Evolutionary conservation across 2,113 vertebrate genomes (phyloP), one percentile per base, ranked within the genome.

Genomic region (Scomber japonicus): DNA sequence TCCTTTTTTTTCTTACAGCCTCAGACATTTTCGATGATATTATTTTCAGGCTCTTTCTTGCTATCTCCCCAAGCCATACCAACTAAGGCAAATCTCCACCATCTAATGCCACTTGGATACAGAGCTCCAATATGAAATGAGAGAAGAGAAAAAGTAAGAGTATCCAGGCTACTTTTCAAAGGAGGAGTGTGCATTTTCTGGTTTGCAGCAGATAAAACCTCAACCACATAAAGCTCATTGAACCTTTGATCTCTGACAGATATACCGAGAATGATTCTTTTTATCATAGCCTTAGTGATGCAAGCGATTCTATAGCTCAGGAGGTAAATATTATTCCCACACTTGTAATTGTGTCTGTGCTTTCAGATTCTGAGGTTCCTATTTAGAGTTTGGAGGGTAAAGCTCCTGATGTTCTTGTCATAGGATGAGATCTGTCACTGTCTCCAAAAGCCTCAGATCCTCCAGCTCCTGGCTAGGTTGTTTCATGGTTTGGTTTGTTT

Each of bases 191-290:
- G 6, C 51, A 40, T 40, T 35, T 81, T 64, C 9, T 60, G 19
- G n/a, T 57, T 64, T 40, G 45, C 30, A 79, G 50, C 24, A 75
- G 21, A 77, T 57, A 19, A 62, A 71, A 62, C 79, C 3, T 17
- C 19, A 27, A 46, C 48, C 27, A 57, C 65, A 60, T 56, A 60
- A 27, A 73, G 50, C 54, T 80, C 5, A 68, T 60, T 61, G 10
- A 82, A 71, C 19, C 62, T 86, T 85, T 79, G 45, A 77, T 85
- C 49, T 79, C 11, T 5, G 45, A 57, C 50, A 54, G 53, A 65
- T 53, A 67, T 54, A 63, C 21, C 45, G n/a, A 44, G 17, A 13
- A 11, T 15, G 44, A 24, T 63, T 67, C 0, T 16, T 56, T 17
- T 67, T 68, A 24, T 13, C 46, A 21, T 7, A 21, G n/a, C 19